Conservation (phyloP, 2,797 vertebrate genomes). For the Anabas testudineus region DNA sequence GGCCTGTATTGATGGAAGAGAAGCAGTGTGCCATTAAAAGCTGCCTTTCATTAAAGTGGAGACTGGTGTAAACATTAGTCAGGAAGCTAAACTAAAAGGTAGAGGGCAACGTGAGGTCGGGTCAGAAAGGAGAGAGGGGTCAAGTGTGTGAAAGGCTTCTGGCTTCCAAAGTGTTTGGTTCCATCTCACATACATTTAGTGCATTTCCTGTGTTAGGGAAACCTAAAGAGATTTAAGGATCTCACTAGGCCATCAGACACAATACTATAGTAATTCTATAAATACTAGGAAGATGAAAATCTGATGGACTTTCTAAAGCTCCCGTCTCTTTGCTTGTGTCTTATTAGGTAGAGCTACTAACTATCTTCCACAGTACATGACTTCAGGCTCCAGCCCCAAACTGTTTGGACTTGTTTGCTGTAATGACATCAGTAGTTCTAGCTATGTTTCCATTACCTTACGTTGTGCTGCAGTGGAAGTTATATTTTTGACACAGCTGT, state of each 20-base stretch:
- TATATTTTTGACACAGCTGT: constrained; percentile 15
- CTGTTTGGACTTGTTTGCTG: constrained; percentile 35
- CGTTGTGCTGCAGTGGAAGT: constrained; percentile 12
- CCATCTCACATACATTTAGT: background rate
- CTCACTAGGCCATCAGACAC: constrained; percentile 1
- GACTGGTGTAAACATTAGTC: constrained; percentile 57
- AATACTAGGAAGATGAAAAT: constrained; percentile 24
- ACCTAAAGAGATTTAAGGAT: constrained; percentile 18
- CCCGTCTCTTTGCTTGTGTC: constrained; percentile 31
- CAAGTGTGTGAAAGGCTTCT: constrained; percentile 34
- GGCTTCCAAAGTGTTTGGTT: constrained; percentile 26
- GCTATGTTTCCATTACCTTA: constrained; percentile 48
- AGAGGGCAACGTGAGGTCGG: constrained; percentile 48
- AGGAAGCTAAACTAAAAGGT: constrained; percentile 51
- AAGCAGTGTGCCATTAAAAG: constrained; percentile 45
- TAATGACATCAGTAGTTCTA: constrained; percentile 43
- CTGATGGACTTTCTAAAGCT: constrained; percentile 15
- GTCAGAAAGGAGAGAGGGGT: constrained; percentile 49
- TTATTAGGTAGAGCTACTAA: constrained; percentile 14
- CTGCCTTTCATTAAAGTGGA: constrained; percentile 63
- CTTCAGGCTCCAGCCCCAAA: constrained; percentile 31
- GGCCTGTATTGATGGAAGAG: constrained; percentile 33
- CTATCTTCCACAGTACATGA: constrained; percentile 18
- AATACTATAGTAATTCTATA: background rate
- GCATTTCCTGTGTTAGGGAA: constrained; percentile 18